phyloP scores from a whole-genome alignment of 2,113 vertebrate species.

The Rhinichthys klamathensis region DNA sequence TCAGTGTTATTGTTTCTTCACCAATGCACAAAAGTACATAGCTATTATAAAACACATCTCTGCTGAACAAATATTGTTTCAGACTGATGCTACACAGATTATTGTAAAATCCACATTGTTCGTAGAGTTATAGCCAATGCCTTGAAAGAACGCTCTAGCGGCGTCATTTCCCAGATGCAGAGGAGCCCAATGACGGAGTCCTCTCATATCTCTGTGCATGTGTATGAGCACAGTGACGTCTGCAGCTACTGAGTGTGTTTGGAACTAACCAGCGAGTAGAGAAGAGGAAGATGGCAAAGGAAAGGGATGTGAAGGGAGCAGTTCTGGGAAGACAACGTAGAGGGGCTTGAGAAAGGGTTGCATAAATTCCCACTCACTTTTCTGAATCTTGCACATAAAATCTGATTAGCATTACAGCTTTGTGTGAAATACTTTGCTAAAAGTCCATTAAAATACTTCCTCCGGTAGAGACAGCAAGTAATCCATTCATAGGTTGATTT shows the following conservation, averaged over 20 bases:
- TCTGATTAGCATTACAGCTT: neutral
- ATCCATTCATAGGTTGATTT: neutral
- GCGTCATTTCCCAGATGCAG: constrained; percentile 14
- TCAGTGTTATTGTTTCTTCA: neutral
- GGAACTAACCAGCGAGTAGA: neutral
- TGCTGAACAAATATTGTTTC: neutral
- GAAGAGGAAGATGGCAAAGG: neutral
- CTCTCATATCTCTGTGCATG: constrained; percentile 8
- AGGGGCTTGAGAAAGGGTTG: neutral
- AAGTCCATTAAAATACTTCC: neutral
- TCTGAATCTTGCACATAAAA: neutral
- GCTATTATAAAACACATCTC: neutral
- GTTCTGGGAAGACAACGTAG: neutral
- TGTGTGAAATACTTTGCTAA: neutral
- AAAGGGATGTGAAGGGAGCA: neutral
- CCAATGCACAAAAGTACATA: neutral
- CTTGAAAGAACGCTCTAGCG: neutral
- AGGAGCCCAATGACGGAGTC: constrained; percentile 33
- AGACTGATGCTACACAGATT: constrained; percentile 31
- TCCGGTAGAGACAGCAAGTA: neutral
- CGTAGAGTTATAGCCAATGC: neutral
- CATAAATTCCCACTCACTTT: neutral
- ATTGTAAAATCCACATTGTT: constrained; percentile 4
- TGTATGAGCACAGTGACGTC: constrained; percentile 39
- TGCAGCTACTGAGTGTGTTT: constrained; percentile 1